Base-by-base conservation (phyloP, 2,113 vertebrate genomes). In the Aegotheles bennettii region DNA sequence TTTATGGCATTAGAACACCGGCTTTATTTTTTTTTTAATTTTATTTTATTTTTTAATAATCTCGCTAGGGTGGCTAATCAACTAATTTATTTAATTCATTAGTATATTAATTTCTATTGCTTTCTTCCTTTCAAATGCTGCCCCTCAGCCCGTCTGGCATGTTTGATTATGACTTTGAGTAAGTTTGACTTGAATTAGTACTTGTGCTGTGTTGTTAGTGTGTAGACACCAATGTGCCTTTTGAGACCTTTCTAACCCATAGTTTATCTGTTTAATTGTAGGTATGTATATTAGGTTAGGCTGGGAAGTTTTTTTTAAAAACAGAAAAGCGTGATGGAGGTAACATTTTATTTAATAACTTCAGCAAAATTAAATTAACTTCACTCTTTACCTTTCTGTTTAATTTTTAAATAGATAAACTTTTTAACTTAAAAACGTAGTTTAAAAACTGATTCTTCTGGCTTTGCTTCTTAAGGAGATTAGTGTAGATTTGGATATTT, bases 81-180 rank as follows among this genome's bases (percentile, higher is more conserved):
- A 98, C 97, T 98, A 98, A 98, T 98, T 97, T 91, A 94, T 97
- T 97, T 95, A 98, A 96, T 97, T 96, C 84, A 35, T 94, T 97
- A 98, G 97, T 97, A 82, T 98, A 99, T 99, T 99, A 99, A 99
- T 99, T 97, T 98, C 98, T 99, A 95, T 98, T 99, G 98, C 99
- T 99, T 98, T 99, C 98, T 99, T 99, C 98, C 98, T 99, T 98
- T 98, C 97, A 98, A 98, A 98, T 97, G 98, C 98, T 99, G 98
- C 98, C 98, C 98, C 97, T 98, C 98, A 99, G 99, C 98, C 99
- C 99, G 98, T 99, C 99, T 98, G 99, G 99, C 99, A 99, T 99
- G 99, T 99, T 99, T 99, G 99, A 99, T 99, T 99, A 99, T 99
- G 99, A 99, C 99, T 99, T 99, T 98, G 99, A 99, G 99, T 99